A percentile compares a stretch with the other conserved stretches of the same genome.
Conservation (phyloP, 2,797 vertebrate genomes). For the Sebastes wilsoni region DNA sequence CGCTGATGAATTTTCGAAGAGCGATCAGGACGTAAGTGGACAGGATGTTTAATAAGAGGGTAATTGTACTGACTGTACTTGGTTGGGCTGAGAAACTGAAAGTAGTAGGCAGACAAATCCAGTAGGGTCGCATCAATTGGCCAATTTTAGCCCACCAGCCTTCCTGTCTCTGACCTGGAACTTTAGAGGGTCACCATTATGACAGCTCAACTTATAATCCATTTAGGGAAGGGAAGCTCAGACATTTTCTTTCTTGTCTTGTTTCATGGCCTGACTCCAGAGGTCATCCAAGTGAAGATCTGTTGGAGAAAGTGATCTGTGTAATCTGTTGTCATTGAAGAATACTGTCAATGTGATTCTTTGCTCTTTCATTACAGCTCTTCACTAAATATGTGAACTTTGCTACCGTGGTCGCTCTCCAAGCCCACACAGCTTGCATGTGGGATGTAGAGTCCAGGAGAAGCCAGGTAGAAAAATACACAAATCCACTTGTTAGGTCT, state of each 20-base stretch:
- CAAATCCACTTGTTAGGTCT: not conserved
- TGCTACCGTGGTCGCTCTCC: conserved; percentile 76
- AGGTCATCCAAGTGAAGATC: not conserved
- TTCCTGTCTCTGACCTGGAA: conserved; percentile 56
- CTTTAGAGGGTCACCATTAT: conserved; percentile 31
- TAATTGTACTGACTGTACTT: not conserved
- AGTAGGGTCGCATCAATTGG: not conserved
- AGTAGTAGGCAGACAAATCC: not conserved
- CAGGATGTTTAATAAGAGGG: conserved; percentile 40
- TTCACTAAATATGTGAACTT: conserved; percentile 91
- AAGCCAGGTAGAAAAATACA: conserved; percentile 87
- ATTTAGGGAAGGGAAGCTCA: conserved; percentile 18
- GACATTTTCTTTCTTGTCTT: conserved; percentile 6
- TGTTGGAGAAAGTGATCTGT: not conserved
- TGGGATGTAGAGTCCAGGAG: conserved; percentile 89
- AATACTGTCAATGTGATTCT: not conserved
- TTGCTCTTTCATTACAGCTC: conserved; percentile 77
- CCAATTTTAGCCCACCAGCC: conserved; percentile 22
- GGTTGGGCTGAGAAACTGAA: not conserved
- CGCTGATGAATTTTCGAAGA: conserved; percentile 86
- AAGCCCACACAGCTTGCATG: conserved; percentile 83
- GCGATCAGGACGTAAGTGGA: conserved; percentile 84
- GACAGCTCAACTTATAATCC: conserved; percentile 56
- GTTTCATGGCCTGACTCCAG: not conserved
- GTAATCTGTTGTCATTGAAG: not conserved